Conservation (phyloP, 2,888 invertebrate genomes). For the Diaprepes abbreviatus region DNA sequence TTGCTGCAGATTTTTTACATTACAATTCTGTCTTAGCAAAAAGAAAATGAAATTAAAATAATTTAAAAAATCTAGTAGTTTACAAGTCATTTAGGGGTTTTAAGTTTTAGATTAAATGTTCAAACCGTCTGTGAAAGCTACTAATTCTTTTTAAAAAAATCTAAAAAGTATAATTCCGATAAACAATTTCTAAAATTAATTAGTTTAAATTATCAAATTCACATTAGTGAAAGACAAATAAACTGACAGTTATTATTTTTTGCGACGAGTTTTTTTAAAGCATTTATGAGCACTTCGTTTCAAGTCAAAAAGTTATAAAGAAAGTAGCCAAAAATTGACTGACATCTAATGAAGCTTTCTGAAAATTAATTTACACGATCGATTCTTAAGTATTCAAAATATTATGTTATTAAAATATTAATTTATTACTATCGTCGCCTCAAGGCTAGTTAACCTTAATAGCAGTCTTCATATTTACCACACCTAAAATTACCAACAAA, state of each 20-base stretch:
- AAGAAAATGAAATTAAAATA: no score
- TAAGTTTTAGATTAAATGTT: no score
- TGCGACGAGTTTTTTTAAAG: no score
- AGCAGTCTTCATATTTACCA: not conserved
- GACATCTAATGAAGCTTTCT: not conserved
- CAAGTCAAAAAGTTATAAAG: not conserved
- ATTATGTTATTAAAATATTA: not conserved
- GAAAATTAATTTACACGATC: not conserved
- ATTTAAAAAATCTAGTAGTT: no score
- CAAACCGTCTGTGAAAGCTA: no score
- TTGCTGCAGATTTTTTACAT: no score
- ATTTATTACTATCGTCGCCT: not conserved
- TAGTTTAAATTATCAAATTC: not conserved
- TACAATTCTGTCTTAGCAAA: no score
- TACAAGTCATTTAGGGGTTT: no score
- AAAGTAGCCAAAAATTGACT: not conserved
- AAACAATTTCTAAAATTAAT: no score
- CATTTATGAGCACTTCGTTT: not conserved
- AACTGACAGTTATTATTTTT: no score
- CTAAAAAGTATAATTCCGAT: no score
- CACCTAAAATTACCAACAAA: conserved; percentile 2
- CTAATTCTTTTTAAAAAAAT: no score
- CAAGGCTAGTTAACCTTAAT: conserved; percentile 11
- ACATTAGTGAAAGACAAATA: conserved; percentile 1
- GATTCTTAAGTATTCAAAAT: not conserved